Conservation (phyloP, 2,888 invertebrate genomes). For the Strigamia crassipes region DNA sequence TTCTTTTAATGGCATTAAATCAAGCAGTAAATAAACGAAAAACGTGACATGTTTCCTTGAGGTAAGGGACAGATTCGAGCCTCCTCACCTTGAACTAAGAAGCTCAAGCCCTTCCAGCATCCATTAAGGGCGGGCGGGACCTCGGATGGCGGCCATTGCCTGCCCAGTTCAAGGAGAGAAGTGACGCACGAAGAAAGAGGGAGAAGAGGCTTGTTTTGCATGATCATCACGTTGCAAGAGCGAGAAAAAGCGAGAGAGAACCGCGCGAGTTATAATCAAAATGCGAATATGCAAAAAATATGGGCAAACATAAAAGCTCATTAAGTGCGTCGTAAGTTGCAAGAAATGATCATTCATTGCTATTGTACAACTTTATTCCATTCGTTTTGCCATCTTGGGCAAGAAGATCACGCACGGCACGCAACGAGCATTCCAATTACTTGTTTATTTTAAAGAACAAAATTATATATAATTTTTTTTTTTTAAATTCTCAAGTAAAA, state of each 20-base stretch:
- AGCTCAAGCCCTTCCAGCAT: conserved; percentile 16
- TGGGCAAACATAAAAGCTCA: conserved; percentile 5
- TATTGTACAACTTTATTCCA: conserved; percentile 1
- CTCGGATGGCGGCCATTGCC: conserved; percentile 21
- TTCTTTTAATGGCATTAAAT: conserved; percentile 17
- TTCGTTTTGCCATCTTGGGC: conserved; percentile 12
- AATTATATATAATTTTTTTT: background rate
- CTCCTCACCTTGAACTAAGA: conserved; percentile 21
- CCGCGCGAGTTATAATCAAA: conserved; percentile 4
- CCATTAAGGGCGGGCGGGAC: conserved; percentile 21
- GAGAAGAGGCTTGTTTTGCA: conserved; percentile 1
- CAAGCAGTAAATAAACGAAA: conserved; percentile 17
- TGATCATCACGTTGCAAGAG: background rate
- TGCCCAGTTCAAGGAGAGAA: conserved; percentile 16
- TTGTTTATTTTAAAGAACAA: background rate
- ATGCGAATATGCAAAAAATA: background rate
- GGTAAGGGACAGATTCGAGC: conserved; percentile 21
- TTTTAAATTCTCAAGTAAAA: background rate
- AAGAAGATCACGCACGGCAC: background rate
- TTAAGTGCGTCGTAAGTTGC: background rate
- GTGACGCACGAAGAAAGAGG: conserved; percentile 10
- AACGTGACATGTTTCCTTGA: conserved; percentile 21
- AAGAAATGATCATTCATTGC: conserved; percentile 1
- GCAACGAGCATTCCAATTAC: background rate
- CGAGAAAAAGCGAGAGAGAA: conserved; percentile 4